Evolutionary conservation across 2,113 vertebrate genomes (phyloP).

Genomic region (Chamaetylas fuelleborni): DNA sequence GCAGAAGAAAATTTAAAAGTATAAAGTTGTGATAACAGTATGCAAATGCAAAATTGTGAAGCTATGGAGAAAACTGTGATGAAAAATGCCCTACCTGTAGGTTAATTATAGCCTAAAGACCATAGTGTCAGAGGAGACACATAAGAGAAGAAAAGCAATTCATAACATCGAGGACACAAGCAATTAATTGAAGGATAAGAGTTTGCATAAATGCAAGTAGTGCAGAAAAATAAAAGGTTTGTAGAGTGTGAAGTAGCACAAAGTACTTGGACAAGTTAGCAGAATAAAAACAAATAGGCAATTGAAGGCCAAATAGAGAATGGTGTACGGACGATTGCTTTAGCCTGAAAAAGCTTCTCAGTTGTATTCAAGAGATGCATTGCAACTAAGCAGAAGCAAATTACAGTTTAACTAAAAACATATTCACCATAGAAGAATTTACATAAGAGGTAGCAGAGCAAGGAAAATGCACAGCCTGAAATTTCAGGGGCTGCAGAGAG

Average conservation of each 20-base stretch:
- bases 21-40: background rate
- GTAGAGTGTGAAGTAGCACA: background rate
- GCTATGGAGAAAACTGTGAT: background rate
- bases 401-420: background rate
- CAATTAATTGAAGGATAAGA: constrained; percentile 16
- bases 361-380: background rate
- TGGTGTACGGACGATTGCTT: background rate
- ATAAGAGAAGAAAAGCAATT: constrained; percentile 2
- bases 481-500: background rate
- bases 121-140: background rate
- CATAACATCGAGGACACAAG: background rate
- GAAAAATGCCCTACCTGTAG: background rate
- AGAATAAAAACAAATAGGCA: constrained; percentile 19
- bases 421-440: background rate
- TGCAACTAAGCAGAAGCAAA: background rate
- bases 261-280: background rate
- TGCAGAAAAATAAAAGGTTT: background rate
- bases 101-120: constrained; percentile 24
- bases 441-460: background rate
- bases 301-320: background rate
- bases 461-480: background rate
- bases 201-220: background rate
- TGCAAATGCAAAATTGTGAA: background rate
- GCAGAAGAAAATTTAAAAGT: background rate
- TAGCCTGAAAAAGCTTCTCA: background rate